Evolutionary conservation across 2,797 vertebrate genomes (phyloP).

Genomic region (Gambusia yucatana): DNA sequence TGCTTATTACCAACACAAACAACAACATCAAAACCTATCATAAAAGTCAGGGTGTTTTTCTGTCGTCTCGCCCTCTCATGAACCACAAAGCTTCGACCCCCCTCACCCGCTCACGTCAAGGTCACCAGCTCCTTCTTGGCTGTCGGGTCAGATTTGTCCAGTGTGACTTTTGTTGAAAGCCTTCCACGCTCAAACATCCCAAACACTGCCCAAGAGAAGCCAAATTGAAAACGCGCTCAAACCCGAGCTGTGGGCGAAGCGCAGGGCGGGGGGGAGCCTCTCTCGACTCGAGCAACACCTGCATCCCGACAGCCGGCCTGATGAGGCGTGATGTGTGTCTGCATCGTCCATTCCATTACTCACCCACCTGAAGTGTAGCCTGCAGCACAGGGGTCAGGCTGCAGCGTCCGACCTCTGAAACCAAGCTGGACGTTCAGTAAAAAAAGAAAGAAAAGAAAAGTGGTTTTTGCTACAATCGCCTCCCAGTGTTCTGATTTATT

Average conservation of each 20-base stretch:
- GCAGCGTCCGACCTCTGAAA: slow-evolving; percentile 19
- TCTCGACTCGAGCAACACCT: slow-evolving; percentile 58
- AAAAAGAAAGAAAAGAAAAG: not conserved
- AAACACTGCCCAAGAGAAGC: slow-evolving; percentile 5
- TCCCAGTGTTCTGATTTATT: slow-evolving; percentile 4
- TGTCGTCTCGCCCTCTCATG: slow-evolving; percentile 35
- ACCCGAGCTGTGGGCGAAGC: slow-evolving; percentile 30
- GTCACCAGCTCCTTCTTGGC: slow-evolving; percentile 43
- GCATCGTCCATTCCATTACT: slow-evolving; percentile 35
- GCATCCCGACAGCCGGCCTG: slow-evolving; percentile 62
- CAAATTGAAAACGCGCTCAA: slow-evolving; percentile 20
- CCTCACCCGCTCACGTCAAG: slow-evolving; percentile 34
- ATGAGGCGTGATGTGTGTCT: slow-evolving; percentile 64
- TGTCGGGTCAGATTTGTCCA: slow-evolving; percentile 65
- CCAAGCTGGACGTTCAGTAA: not conserved
- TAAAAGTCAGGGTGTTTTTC: slow-evolving; percentile 9
- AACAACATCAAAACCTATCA: slow-evolving; percentile 54
- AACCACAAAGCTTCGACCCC: slow-evolving; percentile 14
- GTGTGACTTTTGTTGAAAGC: slow-evolving; percentile 61
- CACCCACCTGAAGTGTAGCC: slow-evolving; percentile 34
- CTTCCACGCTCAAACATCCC: slow-evolving; percentile 7
- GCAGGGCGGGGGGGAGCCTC: slow-evolving; percentile 17
- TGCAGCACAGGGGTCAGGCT: slow-evolving; percentile 38
- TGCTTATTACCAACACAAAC: not conserved
- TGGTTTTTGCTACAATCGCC: slow-evolving; percentile 4